phyloP scores from a whole-genome alignment of 2,888 invertebrate genomes.

The Melieria crassipennis region DNA sequence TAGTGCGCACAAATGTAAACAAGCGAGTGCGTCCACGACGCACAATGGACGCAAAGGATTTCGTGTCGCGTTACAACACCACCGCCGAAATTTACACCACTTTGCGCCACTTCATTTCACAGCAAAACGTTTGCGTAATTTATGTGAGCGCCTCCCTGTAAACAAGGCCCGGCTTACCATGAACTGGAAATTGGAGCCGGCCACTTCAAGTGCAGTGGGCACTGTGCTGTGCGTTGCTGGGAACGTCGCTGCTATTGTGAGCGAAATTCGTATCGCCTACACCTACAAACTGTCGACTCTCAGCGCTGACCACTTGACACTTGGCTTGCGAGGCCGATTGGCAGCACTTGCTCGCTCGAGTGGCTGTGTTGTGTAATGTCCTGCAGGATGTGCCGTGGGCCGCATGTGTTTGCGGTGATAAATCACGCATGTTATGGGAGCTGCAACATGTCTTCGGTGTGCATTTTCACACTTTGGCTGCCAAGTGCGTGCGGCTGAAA shows the following conservation, averaged over 20 bases:
- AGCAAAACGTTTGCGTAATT: slow-evolving; percentile 30
- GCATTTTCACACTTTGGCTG: slow-evolving; percentile 31
- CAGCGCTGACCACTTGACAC: slow-evolving; percentile 28
- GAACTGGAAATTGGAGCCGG: slow-evolving; percentile 17
- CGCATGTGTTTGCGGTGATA: slow-evolving; percentile 66
- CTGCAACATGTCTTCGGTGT: slow-evolving; percentile 17
- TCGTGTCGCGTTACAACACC: slow-evolving; percentile 22
- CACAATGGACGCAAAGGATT: slow-evolving; percentile 26
- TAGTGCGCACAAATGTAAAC: slow-evolving; percentile 28
- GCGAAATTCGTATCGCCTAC: neutral
- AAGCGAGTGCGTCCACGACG: slow-evolving; percentile 18
- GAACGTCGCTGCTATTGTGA: neutral
- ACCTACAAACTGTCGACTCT: neutral
- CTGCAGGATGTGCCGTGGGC: slow-evolving; percentile 54
- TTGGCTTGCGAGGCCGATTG: neutral
- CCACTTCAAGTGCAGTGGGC: slow-evolving; percentile 6
- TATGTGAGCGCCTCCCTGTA: slow-evolving; percentile 31
- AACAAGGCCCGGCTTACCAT: slow-evolving; percentile 22
- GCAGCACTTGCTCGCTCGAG: neutral
- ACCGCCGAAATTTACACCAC: neutral
- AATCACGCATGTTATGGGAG: slow-evolving; percentile 51
- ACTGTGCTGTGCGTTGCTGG: neutral
- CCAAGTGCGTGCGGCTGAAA: slow-evolving; percentile 24
- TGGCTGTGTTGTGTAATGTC: slow-evolving; percentile 9
- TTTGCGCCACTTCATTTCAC: slow-evolving; percentile 21